Evolutionary conservation across 2,888 invertebrate genomes (phyloP), one percentile per base, ranked within the genome.

Genomic region (Falcaria lacertinaria): DNA sequence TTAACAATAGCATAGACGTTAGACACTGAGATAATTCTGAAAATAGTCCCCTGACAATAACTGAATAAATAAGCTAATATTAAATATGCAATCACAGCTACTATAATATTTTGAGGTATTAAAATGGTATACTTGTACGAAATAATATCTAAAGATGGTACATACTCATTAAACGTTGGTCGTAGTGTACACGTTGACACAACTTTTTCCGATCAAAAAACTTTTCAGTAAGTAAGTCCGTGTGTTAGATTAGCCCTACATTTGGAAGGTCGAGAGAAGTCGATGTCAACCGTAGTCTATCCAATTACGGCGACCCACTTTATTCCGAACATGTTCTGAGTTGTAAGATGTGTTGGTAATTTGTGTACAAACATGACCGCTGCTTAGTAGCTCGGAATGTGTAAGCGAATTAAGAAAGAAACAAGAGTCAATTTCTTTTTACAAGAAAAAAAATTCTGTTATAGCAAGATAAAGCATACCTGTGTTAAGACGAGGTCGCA

Each of bases 121-220:
- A n/a, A n/a, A n/a, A n/a, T n/a, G n/a, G n/a, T n/a, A n/a, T n/a
- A n/a, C n/a, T n/a, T n/a, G n/a, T n/a, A n/a, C n/a, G n/a, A n/a
- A n/a, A n/a, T n/a, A n/a, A n/a, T n/a, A n/a, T n/a, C n/a, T 5
- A 28, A 28, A 8, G 28, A 28, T 2, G 11, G 6, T 22, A 22
- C 28, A 11, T 11, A 11, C 28, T 28, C 11, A 28, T 11, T n/a
- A n/a, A n/a, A n/a, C n/a, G n/a, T n/a, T n/a, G n/a, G n/a, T 7
- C 11, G 7, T 28, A 11, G 28, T 11, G 11, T 22, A 2, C 22
- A 6, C 11, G 11, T 7, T 28, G 7, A 11, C n/a, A 28, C 45
- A 57, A 66, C 50, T 64, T 61, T 56, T 64, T 63, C 52, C 48
- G 54, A 64, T 65, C 62, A 57, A 33, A 41, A 55, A 67, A 47